phyloP scores from a whole-genome alignment of 2,797 vertebrate genomes.

The Neopelma chrysocephalum region DNA sequence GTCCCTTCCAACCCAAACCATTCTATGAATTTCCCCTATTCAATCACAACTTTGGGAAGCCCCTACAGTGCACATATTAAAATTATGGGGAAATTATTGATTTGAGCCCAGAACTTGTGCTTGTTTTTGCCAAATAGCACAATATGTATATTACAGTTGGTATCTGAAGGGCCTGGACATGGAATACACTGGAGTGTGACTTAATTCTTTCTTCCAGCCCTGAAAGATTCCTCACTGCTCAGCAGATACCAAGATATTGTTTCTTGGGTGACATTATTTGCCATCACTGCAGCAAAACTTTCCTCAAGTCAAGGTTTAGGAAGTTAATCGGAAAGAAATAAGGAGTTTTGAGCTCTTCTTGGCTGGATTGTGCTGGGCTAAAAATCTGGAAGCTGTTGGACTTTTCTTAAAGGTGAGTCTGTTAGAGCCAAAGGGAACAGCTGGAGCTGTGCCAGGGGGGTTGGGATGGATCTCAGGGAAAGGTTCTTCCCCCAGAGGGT shows the following conservation, averaged over 20 bases:
- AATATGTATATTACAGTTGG: fast-evolving
- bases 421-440: neutral
- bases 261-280: neutral
- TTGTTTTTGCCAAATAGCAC: neutral
- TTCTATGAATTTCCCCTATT: neutral
- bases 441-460: neutral
- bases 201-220: neutral
- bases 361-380: neutral
- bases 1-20: neutral
- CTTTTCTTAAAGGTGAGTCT: neutral
- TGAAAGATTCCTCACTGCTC: neutral
- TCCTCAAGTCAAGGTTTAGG: neutral
- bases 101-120: neutral
- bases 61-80: neutral
- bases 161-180: neutral
- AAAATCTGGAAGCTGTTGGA: neutral
- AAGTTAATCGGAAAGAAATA: neutral
- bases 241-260: neutral
- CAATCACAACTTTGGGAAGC: neutral
- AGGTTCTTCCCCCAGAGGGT: neutral
- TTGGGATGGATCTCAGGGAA: neutral
- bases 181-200: neutral
- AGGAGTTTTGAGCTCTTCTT: neutral
- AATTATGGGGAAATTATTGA: neutral
- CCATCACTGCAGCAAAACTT: neutral